Evolutionary conservation across 35 echinoderm and acorn worm species (phyloP), one percentile per base, ranked within the genome.

Genomic region (Lytechinus pictus): DNA sequence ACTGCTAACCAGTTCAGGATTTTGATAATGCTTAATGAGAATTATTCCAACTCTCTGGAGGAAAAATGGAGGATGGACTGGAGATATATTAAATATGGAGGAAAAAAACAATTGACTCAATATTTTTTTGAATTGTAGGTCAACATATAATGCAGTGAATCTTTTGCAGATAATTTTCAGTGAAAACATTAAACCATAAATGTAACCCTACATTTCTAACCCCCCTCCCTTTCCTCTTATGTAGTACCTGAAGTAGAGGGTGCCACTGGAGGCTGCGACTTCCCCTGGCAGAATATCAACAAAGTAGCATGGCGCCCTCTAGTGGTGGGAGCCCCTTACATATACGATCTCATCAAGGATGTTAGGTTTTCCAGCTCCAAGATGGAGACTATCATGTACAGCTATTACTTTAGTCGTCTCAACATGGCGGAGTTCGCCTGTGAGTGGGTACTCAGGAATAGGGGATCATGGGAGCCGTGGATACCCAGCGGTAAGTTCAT

Each of bases 391-490:
- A 95, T 95, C 86, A 57, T 95, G 95, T 87, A 88, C 53, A 44
- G 53, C 52, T 88, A 89, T 54, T 95, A 95, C 60, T 86, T 95
- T 13, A 95, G 87, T 89, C 79, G 87, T 28, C 95, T 95, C 79
- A 89, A 52, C 28, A 88, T 87, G 53, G 28, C 54, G 6, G 95
- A 95, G 86, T 86, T 88, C 27, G 95, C 95, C 21, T 95, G 95
- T 56, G 27, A 95, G 95, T 95, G 95, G 95, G 95, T 95, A 10
- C 61, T 89, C 27, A 54, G 87, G 16, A 95, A 95, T 54, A 33
- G 51, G 12, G 95, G 53, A 5, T 55, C 60, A 2, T 95, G 95
- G 95, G 53, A 87, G 54, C 72, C 53, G 5, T 95, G 95, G 95
- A 95, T 95, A 52, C 95, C 95, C 54, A 88, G 95, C 89, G 92